Evolutionary conservation across 2,797 vertebrate species (phyloP).

Genomic region (Coregonus suidteri): DNA sequence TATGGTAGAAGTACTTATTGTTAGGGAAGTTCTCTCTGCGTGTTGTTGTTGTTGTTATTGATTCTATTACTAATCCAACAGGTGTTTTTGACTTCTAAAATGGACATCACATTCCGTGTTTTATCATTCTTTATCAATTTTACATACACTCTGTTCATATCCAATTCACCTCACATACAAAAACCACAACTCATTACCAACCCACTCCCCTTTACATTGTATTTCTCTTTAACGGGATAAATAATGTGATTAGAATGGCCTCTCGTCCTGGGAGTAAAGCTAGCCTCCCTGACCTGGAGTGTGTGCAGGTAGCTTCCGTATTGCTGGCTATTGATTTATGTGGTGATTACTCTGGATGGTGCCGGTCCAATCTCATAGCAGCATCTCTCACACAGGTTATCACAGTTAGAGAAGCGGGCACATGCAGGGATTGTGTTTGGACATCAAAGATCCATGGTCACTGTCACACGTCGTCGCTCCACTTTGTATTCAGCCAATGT

Average conservation of each 20-base stretch:
- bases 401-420: background rate
- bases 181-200: background rate
- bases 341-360: background rate
- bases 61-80: too few species aligned
- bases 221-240: background rate
- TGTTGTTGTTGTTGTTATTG: too few species aligned
- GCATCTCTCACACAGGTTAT: background rate
- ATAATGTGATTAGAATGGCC: background rate
- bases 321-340: conserved; percentile 26
- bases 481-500: background rate
- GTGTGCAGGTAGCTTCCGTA: conserved; percentile 15
- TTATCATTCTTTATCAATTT: background rate
- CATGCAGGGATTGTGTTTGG: background rate
- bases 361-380: background rate
- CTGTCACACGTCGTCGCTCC: background rate
- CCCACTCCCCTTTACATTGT: background rate
- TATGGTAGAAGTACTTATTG: too few species aligned
- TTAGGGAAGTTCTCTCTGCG: too few species aligned
- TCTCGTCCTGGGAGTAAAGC: background rate
- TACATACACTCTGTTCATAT: background rate
- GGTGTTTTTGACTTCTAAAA: background rate
- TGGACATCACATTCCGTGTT: background rate
- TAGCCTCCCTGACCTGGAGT: background rate
- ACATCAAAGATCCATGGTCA: background rate
- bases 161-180: background rate